Evolutionary conservation across 2,888 invertebrate genomes (phyloP).

Genomic region (Neria commutata): DNA sequence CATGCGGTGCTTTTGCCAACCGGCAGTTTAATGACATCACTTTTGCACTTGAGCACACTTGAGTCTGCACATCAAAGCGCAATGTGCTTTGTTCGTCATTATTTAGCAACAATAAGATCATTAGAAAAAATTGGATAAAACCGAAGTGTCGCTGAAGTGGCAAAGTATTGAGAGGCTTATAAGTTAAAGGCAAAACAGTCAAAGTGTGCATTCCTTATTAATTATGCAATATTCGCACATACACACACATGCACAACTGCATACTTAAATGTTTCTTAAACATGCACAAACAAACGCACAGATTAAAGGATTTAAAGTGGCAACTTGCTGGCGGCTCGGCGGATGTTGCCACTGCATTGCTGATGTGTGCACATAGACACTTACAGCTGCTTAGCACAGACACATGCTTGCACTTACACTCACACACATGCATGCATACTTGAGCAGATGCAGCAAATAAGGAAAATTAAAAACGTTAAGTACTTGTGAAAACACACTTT

Average conservation of each 20-base stretch:
- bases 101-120: not conserved
- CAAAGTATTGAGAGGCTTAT: no score
- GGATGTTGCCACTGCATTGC: not conserved
- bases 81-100: not conserved
- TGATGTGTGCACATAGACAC: not conserved
- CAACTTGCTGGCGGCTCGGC: not conserved
- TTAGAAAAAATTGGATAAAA: not conserved
- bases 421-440: not conserved
- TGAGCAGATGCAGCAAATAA: not conserved
- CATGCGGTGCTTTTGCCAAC: no score
- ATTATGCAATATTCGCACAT: constrained; percentile 10
- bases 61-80: not conserved
- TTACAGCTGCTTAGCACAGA: not conserved
- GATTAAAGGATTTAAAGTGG: constrained; percentile 9
- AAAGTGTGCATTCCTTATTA: constrained; percentile 7
- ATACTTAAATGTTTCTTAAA: constrained; percentile 3
- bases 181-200: no score
- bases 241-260: no score
- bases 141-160: not conserved
- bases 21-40: not conserved
- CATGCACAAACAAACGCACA: not conserved
- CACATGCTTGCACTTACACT: no score
- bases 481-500: constrained; percentile 1
- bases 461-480: constrained; percentile 13
- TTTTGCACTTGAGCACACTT: not conserved